These are phyloP conservation scores for Eumerus sabulonum DNA, from an alignment of 2,888 invertebrate genomes.

Conservation along the genomic window DNA sequence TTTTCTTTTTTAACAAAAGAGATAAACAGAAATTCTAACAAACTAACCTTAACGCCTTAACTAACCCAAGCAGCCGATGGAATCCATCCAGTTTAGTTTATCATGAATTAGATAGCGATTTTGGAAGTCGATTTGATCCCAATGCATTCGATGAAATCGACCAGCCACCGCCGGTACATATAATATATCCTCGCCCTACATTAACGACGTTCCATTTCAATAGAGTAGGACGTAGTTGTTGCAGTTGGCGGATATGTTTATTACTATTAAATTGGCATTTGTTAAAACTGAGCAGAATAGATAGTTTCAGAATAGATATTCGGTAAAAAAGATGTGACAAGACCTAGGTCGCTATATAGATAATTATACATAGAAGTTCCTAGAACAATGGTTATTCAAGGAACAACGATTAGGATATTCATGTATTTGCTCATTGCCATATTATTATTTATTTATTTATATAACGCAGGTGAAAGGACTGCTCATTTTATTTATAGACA, in stretches of 20 bases:
- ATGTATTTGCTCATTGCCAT: no score
- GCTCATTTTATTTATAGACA: background rate
- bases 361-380: conserved; percentile 32
- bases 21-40: background rate
- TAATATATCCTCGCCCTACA: conserved; percentile 83
- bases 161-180: conserved; percentile 85
- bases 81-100: conserved; percentile 84
- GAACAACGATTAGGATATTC: conserved; percentile 23
- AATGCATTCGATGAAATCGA: conserved; percentile 84
- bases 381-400: conserved; percentile 12
- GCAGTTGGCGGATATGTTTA: conserved; percentile 47
- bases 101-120: conserved; percentile 80
- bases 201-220: conserved; percentile 70
- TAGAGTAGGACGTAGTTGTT: conserved; percentile 47
- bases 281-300: conserved; percentile 39
- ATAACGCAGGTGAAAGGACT: background rate
- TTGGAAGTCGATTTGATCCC: conserved; percentile 75
- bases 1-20: background rate
- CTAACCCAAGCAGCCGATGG: conserved; percentile 79
- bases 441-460: background rate
- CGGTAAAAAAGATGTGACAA: conserved; percentile 48
- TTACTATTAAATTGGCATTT: conserved; percentile 49
- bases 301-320: conserved; percentile 45
- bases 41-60: conserved; percentile 4
- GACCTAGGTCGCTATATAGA: conserved; percentile 30